phyloP scores from a whole-genome alignment of 2,797 vertebrate genomes.

The Chelon labrosus region DNA sequence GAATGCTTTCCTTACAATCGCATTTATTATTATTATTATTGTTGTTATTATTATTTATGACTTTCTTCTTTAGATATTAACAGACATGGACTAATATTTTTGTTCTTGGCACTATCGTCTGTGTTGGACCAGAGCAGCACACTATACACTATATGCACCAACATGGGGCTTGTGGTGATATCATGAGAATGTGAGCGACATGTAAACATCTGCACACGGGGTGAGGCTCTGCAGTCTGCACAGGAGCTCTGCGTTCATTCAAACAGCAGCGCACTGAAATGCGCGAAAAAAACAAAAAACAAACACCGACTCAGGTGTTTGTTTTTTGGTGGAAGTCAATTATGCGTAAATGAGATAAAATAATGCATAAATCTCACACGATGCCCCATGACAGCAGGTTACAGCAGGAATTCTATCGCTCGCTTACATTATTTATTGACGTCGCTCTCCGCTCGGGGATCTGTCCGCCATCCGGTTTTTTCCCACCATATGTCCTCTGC shows the following conservation, averaged over 20 bases:
- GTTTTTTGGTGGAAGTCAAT: no score
- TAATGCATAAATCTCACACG: not conserved
- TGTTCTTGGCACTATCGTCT: not conserved
- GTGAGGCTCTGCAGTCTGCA: constrained; percentile 67
- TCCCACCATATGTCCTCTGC: constrained; percentile 17
- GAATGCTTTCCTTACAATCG: no score
- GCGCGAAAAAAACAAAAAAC: not conserved
- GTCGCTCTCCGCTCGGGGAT: constrained; percentile 38
- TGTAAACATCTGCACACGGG: constrained; percentile 72
- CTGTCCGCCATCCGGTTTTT: constrained; percentile 49
- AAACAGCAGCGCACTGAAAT: constrained; percentile 3
- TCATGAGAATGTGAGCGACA: constrained; percentile 29
- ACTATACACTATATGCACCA: not conserved
- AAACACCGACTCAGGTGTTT: not conserved
- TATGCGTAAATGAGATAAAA: not conserved
- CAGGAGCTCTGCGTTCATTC: constrained; percentile 20
- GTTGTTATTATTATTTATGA: not conserved
- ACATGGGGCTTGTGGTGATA: not conserved
- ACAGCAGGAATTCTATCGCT: not conserved
- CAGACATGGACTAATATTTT: not conserved
- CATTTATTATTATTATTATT: no score
- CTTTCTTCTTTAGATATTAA: not conserved
- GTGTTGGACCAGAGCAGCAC: not conserved
- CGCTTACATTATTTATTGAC: constrained; percentile 72
- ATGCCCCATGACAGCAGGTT: not conserved